Conservation (phyloP, 2,797 vertebrate species). For the Intellagama lesueurii region DNA sequence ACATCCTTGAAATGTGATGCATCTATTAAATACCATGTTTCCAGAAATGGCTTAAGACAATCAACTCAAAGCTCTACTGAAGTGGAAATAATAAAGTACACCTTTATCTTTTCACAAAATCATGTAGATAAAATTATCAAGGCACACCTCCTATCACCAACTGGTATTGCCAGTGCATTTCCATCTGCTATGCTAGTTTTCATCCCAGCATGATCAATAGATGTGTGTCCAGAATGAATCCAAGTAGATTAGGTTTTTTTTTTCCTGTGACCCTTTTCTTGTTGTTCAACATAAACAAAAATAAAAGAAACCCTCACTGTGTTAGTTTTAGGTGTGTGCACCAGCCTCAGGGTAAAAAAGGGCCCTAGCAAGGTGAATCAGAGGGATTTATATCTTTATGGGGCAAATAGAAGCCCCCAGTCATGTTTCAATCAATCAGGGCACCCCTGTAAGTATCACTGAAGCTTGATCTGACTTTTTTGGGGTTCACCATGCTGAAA, state of each 20-base stretch:
- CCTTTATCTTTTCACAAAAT: slow-evolving; percentile 22
- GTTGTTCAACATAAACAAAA: background rate
- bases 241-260: background rate
- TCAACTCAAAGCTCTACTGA: slow-evolving; percentile 28
- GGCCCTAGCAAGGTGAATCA: too few relatives aligned
- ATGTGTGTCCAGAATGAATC: background rate
- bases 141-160: background rate
- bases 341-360: too few relatives aligned
- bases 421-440: too few relatives aligned
- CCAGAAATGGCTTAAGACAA: background rate
- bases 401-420: too few relatives aligned
- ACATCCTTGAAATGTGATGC: slow-evolving; percentile 14
- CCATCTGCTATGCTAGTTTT: background rate
- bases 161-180: background rate
- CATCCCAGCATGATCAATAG: background rate
- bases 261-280: background rate
- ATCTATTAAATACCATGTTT: slow-evolving; percentile 12
- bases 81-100: slow-evolving; percentile 30
- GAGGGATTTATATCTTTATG: too few relatives aligned
- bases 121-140: slow-evolving; percentile 9
- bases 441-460: too few relatives aligned
- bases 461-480: too few relatives aligned
- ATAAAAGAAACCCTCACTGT: background rate
- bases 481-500: too few relatives aligned
- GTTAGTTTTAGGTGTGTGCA: too few relatives aligned